Base-by-base conservation (phyloP, 2,888 invertebrate species). In the Anodontia alba region DNA sequence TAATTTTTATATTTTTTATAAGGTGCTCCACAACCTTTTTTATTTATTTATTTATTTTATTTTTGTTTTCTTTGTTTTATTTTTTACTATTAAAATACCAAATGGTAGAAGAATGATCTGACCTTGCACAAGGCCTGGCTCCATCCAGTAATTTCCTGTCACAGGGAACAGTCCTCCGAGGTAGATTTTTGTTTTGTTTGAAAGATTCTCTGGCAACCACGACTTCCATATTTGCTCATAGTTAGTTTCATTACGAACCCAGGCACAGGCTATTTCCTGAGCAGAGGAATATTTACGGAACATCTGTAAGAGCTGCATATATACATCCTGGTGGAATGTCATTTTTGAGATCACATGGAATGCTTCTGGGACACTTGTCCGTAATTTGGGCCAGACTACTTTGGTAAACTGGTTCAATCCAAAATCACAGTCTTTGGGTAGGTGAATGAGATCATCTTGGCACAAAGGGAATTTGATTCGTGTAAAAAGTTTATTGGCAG, bases 121-220 rank as follows among this genome's bases (percentile, higher is more conserved):
- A 95, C 95, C 95, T 80, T 95, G 93, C 0, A 96, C 95, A 38
- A 96, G 96, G 0, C 96, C 96, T 66, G 95, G 95, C 1, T 96
- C 96, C 1, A 95, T 95, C 92, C 96, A 96, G 12, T 95, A 95
- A 0, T 95, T 94, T 0, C 96, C 96, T 29, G 95, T 95, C 83
- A 97, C 95, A 0, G 97, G 97, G 92, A 97, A 97, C 88, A 97
- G 96, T 0, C 97, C 97, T 29, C 96, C 96, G 49, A 97, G 96
- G 88, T 95, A 95, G 15, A 97, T 94, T 29, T 91, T 92, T 17
- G 94, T 93, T 89, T 95, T 95, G 70, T 91, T 91, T 5, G 91
- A 89, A 36, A 93, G 91, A 77, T 89, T 95, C 0, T 93, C 87
- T 0, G 95, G 95, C 62, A 94, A 91, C 95, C 95, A 95, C 0